phyloP scores from a whole-genome alignment of 2,888 invertebrate species.

The Cheilosia scutellata region DNA sequence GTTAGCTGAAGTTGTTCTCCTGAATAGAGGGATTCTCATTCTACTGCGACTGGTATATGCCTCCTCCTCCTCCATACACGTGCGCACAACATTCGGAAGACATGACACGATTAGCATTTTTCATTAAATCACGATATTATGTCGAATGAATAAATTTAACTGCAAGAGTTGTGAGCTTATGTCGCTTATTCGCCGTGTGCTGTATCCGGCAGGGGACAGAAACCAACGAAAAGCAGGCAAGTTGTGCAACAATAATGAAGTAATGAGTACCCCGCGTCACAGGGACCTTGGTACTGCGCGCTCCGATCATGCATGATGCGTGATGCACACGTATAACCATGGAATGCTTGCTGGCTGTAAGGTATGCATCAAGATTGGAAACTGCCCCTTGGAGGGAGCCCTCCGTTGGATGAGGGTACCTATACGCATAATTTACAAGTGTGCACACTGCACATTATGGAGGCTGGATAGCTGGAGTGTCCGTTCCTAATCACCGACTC shows the following conservation, averaged over 20 bases:
- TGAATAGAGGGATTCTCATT: constrained; percentile 16
- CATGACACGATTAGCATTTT: constrained; percentile 76
- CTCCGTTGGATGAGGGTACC: constrained; percentile 13
- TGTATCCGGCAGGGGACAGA: constrained; percentile 51
- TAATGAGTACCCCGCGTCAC: constrained; percentile 58
- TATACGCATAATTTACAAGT: constrained; percentile 70
- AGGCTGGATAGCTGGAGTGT: constrained; percentile 28
- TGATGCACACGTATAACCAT: constrained; percentile 48
- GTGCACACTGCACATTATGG: constrained; percentile 18
- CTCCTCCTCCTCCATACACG: constrained; percentile 69
- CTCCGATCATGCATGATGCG: constrained; percentile 45
- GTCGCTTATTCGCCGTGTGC: constrained; percentile 32
- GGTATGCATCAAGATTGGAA: constrained; percentile 44
- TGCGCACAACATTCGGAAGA: constrained; percentile 76
- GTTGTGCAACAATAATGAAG: constrained; percentile 72
- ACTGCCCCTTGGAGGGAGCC: constrained; percentile 36
- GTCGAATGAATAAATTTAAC: constrained; percentile 75
- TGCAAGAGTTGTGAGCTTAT: constrained; percentile 62
- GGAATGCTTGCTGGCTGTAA: constrained; percentile 9
- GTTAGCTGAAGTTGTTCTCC: not conserved
- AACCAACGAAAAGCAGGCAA: constrained; percentile 40
- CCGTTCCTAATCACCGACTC: constrained; percentile 63
- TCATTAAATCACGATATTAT: constrained; percentile 76
- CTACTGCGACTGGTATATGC: not conserved
- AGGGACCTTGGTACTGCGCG: constrained; percentile 40